Base-by-base conservation (phyloP, 2,113 vertebrate species). In the Cyanocitta stelleri region DNA sequence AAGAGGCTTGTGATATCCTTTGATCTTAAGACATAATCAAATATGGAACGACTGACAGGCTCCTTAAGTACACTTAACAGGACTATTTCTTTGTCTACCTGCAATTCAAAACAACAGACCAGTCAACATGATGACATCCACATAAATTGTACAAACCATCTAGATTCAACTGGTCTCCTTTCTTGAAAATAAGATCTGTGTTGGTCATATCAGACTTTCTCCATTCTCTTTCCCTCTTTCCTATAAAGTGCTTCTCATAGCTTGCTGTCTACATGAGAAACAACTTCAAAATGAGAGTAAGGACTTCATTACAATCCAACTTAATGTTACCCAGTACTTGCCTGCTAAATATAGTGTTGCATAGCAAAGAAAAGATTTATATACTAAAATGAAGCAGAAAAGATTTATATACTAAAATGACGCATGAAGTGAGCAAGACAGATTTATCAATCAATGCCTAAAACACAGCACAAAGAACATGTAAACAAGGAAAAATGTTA, bases 21-120 rank as follows among this genome's bases (percentile, higher is more conserved):
- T 48, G 99, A 99, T 94, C 99, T 98, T 90, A 99, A 97, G 6
- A 99, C 98, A 92, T 99, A 99, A 97, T 99, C 99, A 89, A 99
- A 99, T 98, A 99, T 99, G 93, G 99, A 99, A 68, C 99, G 99
- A 76, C 98, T 99, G 61, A 99, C 98, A 10, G 99, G 99, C 76
- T 99, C 99, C 96, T 99, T 99, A 68, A 99, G 98, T 66, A 99
- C 99, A 87, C 99, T 99, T 67, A 99, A 98, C 24, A 99, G 98
- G 16, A 99, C 99, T 90, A 99, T 98, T 98, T 99, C 99, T 95
- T 99, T 99, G 95, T 99, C 99, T 72, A 99, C 99, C 99, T 99
- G 96, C 44, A 96, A 93, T 86, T 71, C 56, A 96, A 68, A 93
- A 88, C 77, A 87, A 74, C 30, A 95, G 58, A 73, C 4, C 58